Percentiles rank a stretch among this genome's conserved stretches.
Evolutionary conservation across 1,140 invertebrate species (phyloP).

Genomic region (Penaeus chinensis): DNA sequence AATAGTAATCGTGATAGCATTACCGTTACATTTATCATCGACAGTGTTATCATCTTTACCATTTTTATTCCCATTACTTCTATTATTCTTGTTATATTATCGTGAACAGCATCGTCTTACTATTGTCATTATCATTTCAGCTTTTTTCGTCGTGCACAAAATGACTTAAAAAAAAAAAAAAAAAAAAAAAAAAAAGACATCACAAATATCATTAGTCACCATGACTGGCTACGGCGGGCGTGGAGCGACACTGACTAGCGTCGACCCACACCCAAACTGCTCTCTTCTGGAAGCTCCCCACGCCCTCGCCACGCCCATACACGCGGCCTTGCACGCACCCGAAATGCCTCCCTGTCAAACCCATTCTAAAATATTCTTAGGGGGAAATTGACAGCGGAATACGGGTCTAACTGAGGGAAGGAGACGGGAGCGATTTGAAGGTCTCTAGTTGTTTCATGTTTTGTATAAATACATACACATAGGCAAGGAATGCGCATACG

Average conservation of each 20-base stretch:
- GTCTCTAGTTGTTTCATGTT: neutral
- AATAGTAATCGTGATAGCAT: neutral
- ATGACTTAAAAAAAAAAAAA: too few species aligned
- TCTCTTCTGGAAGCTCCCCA: neutral
- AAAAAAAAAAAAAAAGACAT: too few species aligned
- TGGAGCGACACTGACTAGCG: neutral
- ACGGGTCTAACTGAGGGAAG: too few species aligned
- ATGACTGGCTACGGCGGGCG: neutral
- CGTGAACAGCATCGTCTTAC: too few species aligned
- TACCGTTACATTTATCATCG: neutral
- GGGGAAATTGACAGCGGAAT: too few species aligned
- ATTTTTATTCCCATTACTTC: neutral
- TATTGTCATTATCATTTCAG: too few species aligned
- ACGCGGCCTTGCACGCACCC: conserved; percentile 18
- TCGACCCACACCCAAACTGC: conserved; percentile 14
- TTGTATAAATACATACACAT: too few species aligned
- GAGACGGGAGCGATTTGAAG: neutral
- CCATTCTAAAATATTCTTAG: neutral
- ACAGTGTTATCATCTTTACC: neutral
- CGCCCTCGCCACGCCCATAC: conserved; percentile 34
- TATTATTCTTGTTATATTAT: neutral
- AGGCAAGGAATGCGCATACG: neutral
- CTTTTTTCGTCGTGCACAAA: too few species aligned
- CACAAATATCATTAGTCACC: too few species aligned
- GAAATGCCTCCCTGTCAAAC: neutral